Base-by-base conservation (phyloP, 1,140 invertebrate species). In the Holotrichia oblita region DNA sequence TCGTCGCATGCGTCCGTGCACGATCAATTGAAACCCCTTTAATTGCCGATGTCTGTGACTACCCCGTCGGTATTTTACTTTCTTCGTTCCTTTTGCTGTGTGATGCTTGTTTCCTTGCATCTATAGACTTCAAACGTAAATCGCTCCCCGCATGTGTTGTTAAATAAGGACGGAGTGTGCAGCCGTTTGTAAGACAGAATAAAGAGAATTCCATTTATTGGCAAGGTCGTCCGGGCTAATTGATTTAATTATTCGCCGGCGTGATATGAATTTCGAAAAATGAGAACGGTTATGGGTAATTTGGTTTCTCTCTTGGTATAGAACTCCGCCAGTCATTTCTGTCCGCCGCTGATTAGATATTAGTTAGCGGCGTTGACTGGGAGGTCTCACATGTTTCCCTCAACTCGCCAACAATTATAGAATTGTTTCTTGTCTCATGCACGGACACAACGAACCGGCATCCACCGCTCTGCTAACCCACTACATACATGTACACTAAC, bases 221-320 rank as follows among this genome's bases (percentile, higher is more conserved):
- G 61, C 61, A 69, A 69, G 61, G 61, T 69, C 61, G 61, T 69
- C 61, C 61, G 20, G 61, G 61, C 61, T 69, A 69, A 69, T 69
- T 69, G 61, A 69, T 69, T 69, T 69, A 69, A 69, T 69, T 69
- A 69, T 69, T 69, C 27, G 61, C 61, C 61, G 61, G 61, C 61
- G 61, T 69, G 61, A 69, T 69, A 69, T 69, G 61, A 69, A 69
- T 69, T 69, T 69, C 61, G 61, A 69, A 69, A 69, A 69, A 69
- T 69, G 61, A 69, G 61, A 69, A 34, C 61, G 17, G 61, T 69
- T 69, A 69, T 69, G 27, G 61, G 61, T 69, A 69, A 69, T 69
- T 69, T 69, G 61, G 61, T 69, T 34, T 69, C 61, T 69, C 61
- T 17, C 61, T 69, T 20, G 20, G 48, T 34, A 69, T 24, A 69